Evolutionary conservation across 2,797 vertebrate species (phyloP).

Genomic region (Pipistrellus pipistrellus): DNA sequence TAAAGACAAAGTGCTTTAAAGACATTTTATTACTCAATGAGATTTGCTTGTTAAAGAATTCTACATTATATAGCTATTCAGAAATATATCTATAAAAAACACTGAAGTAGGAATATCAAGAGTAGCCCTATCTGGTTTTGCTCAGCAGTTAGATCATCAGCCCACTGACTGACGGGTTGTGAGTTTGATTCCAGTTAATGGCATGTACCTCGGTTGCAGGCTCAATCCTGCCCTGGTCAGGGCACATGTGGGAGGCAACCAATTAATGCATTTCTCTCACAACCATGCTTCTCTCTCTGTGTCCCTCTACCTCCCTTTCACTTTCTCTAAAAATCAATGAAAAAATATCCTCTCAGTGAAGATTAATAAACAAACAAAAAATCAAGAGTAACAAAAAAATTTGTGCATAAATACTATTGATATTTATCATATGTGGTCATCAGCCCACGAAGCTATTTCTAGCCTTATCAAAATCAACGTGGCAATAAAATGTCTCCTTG

Average conservation of each 20-base stretch:
- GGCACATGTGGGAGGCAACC: too few species aligned
- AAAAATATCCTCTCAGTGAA: too few species aligned
- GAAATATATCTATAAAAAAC: constrained; percentile 47
- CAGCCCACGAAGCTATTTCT: constrained; percentile 48
- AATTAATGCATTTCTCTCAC: too few species aligned
- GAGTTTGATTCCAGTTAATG: too few species aligned
- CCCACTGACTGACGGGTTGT: too few species aligned
- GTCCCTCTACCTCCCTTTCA: too few species aligned
- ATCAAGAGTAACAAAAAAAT: constrained; percentile 21
- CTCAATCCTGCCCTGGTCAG: too few species aligned
- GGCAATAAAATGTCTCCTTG: constrained; percentile 69
- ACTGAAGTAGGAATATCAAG: not conserved
- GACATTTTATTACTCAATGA: not conserved
- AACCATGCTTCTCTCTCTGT: too few species aligned
- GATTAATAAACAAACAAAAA: not conserved
- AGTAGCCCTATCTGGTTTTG: not conserved
- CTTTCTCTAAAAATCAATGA: too few species aligned
- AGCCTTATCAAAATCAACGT: constrained; percentile 67
- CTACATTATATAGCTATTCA: not conserved
- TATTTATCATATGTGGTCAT: constrained; percentile 31
- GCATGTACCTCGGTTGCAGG: too few species aligned
- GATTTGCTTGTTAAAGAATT: constrained; percentile 44
- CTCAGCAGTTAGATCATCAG: too few species aligned
- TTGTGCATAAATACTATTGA: not conserved
- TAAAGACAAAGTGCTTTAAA: constrained; percentile 48